Conservation (phyloP, 2,113 vertebrate species). For the Pycnonotus jocosus region DNA sequence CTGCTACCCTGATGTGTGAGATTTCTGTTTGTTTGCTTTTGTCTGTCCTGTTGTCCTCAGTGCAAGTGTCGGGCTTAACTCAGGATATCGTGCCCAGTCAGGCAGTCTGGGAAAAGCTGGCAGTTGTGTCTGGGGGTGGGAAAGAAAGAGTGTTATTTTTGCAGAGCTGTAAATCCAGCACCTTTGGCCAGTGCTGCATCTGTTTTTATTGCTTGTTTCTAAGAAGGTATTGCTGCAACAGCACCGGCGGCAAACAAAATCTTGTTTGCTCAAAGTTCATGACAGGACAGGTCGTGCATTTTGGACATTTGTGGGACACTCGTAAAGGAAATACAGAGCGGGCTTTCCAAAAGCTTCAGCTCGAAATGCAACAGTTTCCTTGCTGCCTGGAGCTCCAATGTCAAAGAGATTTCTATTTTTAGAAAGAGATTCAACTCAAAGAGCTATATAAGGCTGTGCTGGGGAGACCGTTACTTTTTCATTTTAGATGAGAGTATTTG, state of each 20-base stretch:
- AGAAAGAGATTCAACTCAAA: constrained; percentile 50
- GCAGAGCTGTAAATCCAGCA: constrained; percentile 13
- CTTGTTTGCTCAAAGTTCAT: not conserved
- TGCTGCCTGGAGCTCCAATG: constrained; percentile 14
- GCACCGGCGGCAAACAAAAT: not conserved
- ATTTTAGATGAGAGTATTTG: not conserved
- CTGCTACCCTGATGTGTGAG: not conserved
- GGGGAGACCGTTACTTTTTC: not conserved
- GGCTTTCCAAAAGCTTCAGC: not conserved
- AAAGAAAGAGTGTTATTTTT: not conserved
- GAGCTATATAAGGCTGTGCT: constrained; percentile 58
- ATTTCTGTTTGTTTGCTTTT: not conserved
- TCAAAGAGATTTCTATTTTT: constrained; percentile 67
- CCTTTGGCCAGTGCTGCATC: constrained; percentile 4
- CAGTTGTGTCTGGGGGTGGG: not conserved
- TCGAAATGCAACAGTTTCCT: constrained; percentile 59
- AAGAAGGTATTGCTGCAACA: constrained; percentile 21
- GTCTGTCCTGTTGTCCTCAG: not conserved
- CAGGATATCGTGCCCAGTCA: not conserved
- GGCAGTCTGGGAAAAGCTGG: not conserved
- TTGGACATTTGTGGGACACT: not conserved
- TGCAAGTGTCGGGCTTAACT: not conserved
- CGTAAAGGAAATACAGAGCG: not conserved
- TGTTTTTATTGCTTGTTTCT: constrained; percentile 4
- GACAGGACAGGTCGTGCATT: not conserved